Conservation (phyloP, 2,888 invertebrate species). For the Luperina testacea region DNA sequence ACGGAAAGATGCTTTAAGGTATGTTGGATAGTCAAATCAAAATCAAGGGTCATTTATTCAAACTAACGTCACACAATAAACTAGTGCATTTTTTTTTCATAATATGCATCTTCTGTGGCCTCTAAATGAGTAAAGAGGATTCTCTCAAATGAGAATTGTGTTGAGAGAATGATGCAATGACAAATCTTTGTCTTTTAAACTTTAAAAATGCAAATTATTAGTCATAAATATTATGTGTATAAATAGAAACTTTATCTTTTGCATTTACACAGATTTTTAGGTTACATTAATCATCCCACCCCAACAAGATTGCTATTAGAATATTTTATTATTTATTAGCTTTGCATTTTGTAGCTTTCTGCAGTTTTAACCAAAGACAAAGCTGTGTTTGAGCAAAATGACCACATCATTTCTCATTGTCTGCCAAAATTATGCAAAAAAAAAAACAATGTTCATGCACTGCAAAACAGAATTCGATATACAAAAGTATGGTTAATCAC, state of each 20-base stretch:
- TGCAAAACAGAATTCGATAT: conserved; percentile 42
- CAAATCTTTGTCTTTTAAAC: conserved; percentile 20
- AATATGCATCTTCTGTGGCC: not conserved
- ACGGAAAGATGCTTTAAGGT: not conserved
- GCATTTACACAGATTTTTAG: conserved; percentile 34
- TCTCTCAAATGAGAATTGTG: conserved; percentile 9
- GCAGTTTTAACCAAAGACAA: conserved; percentile 37
- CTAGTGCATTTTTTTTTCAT: no score
- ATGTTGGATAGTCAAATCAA: not conserved
- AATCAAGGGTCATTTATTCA: no score
- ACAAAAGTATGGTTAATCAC: conserved; percentile 64
- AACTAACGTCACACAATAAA: not conserved
- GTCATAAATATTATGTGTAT: conserved; percentile 10
- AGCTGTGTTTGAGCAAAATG: conserved; percentile 27
- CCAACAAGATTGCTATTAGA: conserved; percentile 48
- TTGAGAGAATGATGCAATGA: conserved; percentile 30
- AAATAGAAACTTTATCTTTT: not conserved
- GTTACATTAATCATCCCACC: conserved; percentile 43
- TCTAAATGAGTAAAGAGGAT: not conserved
- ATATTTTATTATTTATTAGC: not conserved
- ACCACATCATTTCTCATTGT: conserved; percentile 50
- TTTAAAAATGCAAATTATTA: conserved; percentile 48
- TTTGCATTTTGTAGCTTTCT: conserved; percentile 31
- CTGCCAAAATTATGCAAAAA: conserved; percentile 52
- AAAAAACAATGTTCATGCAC: conserved; percentile 52